A percentile compares a stretch with the other conserved stretches of the same genome.
Evolutionary conservation across 2,797 vertebrate species (phyloP).

Genomic region (Discoglossus pictus): DNA sequence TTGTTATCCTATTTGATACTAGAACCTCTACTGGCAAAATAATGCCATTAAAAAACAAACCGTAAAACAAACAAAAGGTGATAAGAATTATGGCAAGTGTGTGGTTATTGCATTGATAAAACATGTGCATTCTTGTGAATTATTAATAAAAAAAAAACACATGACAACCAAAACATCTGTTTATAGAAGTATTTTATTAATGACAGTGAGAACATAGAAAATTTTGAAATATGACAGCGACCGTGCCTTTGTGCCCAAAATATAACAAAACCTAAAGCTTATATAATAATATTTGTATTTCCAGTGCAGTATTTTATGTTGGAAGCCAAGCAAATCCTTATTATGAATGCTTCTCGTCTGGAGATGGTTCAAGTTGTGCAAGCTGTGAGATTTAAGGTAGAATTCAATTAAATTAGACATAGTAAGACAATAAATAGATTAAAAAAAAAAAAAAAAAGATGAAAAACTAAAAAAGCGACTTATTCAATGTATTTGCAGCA

Average conservation of each 20-base stretch:
- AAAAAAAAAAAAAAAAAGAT: background rate
- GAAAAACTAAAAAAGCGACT: no score
- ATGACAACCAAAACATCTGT: background rate
- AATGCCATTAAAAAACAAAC: no score
- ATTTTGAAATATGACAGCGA: constrained; percentile 15
- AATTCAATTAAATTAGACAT: no score
- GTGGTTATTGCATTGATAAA: no score
- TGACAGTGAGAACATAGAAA: constrained; percentile 6
- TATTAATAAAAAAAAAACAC: background rate
- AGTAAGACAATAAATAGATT: constrained; percentile 57
- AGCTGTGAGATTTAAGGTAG: constrained; percentile 86
- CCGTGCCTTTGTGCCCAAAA: constrained; percentile 20
- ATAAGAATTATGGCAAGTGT: no score
- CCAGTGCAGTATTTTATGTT: constrained; percentile 62
- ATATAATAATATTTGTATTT: constrained; percentile 39
- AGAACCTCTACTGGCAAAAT: no score
- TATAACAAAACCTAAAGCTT: constrained; percentile 17
- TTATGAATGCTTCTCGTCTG: constrained; percentile 78
- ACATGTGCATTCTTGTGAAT: constrained; percentile 1
- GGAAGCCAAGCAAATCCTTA: constrained; percentile 62
- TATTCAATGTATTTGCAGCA: no score
- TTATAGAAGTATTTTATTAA: constrained; percentile 24
- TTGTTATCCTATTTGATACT: no score
- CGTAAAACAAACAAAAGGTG: no score
- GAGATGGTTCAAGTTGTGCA: constrained; percentile 82